Percentiles rank a stretch among this genome's conserved stretches.
These are phyloP conservation scores for Calycopis cecrops DNA, from an alignment of 1,140 invertebrate genomes.

Conservation along the genomic window DNA sequence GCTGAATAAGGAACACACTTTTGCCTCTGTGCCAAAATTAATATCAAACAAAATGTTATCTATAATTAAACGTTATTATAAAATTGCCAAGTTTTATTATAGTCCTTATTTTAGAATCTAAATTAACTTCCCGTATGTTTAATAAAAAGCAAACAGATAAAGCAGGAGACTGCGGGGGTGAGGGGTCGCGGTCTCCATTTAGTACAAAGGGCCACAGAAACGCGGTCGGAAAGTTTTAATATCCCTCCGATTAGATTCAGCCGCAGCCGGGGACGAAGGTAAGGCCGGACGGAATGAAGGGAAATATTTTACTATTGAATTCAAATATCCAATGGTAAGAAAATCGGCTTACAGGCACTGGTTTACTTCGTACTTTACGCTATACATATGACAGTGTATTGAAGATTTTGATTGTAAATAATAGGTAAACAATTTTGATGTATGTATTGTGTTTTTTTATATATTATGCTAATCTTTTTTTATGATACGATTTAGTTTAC, in stretches of 20 bases:
- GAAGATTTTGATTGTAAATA: no score
- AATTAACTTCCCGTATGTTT: conserved; percentile 37
- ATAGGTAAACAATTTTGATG: no score
- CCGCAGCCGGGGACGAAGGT: conserved; percentile 49
- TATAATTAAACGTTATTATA: no score
- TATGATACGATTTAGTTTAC: no score
- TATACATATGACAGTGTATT: not conserved
- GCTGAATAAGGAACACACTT: conserved; percentile 53
- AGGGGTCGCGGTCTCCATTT: conserved; percentile 37
- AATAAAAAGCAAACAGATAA: conserved; percentile 27
- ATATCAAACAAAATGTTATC: conserved; percentile 26
- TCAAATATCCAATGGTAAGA: conserved; percentile 50
- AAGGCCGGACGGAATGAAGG: conserved; percentile 43
- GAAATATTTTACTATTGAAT: conserved; percentile 61
- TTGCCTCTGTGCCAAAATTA: conserved; percentile 48
- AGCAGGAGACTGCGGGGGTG: conserved; percentile 25
- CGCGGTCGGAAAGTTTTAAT: conserved; percentile 69
- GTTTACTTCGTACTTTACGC: conserved; percentile 29
- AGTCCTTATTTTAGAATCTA: conserved; percentile 30
- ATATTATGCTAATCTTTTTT: no score
- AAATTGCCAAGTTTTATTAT: conserved; percentile 7
- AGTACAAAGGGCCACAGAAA: conserved; percentile 52
- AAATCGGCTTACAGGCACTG: conserved; percentile 41
- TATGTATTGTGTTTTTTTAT: no score
- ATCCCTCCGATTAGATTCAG: conserved; percentile 68